phyloP scores from a whole-genome alignment of 2,888 invertebrate species.

The Orthonevra nobilis region DNA sequence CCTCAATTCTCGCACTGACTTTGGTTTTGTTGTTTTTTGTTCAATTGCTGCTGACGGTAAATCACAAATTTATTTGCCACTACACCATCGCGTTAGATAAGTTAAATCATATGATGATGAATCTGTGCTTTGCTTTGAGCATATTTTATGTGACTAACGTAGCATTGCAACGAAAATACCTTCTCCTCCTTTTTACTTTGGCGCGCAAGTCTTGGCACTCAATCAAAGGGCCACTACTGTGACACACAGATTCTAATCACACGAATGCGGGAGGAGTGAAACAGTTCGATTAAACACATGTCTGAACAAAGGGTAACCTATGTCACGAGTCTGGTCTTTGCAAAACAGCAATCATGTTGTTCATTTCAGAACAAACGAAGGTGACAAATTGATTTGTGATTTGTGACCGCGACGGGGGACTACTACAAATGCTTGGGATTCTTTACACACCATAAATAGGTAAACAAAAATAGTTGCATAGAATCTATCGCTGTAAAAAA shows the following conservation, averaged over 20 bases:
- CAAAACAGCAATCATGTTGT: slow-evolving; percentile 45
- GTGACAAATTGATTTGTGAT: slow-evolving; percentile 63
- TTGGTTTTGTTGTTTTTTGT: slow-evolving; percentile 60
- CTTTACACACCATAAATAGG: slow-evolving; percentile 62
- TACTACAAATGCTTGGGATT: slow-evolving; percentile 47
- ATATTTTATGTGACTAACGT: slow-evolving; percentile 57
- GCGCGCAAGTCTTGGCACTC: slow-evolving; percentile 58
- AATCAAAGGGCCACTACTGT: slow-evolving; percentile 59
- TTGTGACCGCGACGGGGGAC: slow-evolving; percentile 61
- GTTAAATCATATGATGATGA: slow-evolving; percentile 66
- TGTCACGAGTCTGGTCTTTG: slow-evolving; percentile 4
- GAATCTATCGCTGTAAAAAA: slow-evolving; percentile 9
- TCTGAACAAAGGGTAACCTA: slow-evolving; percentile 31
- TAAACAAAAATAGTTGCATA: slow-evolving; percentile 49
- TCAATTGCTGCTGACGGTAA: slow-evolving; percentile 27
- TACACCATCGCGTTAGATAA: slow-evolving; percentile 54
- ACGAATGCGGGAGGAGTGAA: background rate
- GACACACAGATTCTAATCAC: slow-evolving; percentile 1
- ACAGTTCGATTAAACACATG: slow-evolving; percentile 29
- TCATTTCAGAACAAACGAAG: slow-evolving; percentile 63
- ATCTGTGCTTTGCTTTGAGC: slow-evolving; percentile 39
- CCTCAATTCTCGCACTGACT: slow-evolving; percentile 29
- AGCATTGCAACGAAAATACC: slow-evolving; percentile 50
- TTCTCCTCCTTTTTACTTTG: slow-evolving; percentile 45
- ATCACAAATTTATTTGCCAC: slow-evolving; percentile 36